Evolutionary conservation across 2,888 invertebrate genomes (phyloP), one percentile per base, ranked within the genome.

Genomic region (Diadegma fenestrale): DNA sequence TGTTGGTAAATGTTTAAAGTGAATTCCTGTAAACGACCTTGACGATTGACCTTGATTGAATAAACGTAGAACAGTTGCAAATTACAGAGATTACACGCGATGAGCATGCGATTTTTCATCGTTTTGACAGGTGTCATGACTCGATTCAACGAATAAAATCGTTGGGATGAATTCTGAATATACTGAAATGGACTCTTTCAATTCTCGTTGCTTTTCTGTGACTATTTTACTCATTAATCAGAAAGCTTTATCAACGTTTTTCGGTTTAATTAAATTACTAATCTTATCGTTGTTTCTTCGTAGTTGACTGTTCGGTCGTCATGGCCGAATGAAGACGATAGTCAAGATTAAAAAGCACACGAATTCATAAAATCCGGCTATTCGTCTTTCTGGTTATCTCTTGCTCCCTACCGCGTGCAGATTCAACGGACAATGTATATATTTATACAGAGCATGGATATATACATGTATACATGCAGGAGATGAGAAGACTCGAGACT

Each of bases 61-160:
- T 14, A 69, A 41, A 69, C 75, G 26, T 69, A 12, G 14, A 30
- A 5, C 37, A 37, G 51, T n/a, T 33, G 71, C 12, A n/a, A 48
- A 45, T 66, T 69, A 85, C 87, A 84, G 86, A 89, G 87, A 87
- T 89, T 86, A 86, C 87, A 86, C 87, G 85, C 84, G 78, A 87
- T 71, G 86, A 58, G 69, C 87, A 86, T 87, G 89, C 89, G 89
- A 89, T 84, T 66, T 71, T 58, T 54, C 54, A 63, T 45, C 80
- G 61, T 7, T 41, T 68, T 51, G 43, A 71, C 14, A 48, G 30
- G 43, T 45, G 30, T 45, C 30, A 75, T 58, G 54, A 75, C 5
- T 33, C 19, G 30, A 17, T 12, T 64, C 64, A 17, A 10, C 41
- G 33, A 10, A 48, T 0, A 48, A 14, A n/a, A 71, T 33, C 17